These are phyloP conservation scores for Agrotis clavis DNA, from an alignment of 2,888 invertebrate genomes.

Conservation along the genomic window DNA sequence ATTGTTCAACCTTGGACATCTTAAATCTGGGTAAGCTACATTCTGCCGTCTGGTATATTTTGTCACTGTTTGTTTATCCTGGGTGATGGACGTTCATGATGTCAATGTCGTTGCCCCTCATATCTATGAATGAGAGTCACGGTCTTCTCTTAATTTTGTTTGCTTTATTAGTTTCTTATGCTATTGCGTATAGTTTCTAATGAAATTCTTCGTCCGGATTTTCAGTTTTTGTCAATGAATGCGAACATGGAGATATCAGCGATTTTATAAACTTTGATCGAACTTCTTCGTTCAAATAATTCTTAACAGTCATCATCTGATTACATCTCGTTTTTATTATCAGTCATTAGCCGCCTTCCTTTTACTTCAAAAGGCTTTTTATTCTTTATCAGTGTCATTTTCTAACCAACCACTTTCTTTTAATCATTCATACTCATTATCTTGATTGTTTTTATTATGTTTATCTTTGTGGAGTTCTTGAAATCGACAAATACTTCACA, in stretches of 20 bases:
- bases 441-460: slow-evolving; percentile 30
- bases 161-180: neutral
- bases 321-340: slow-evolving; percentile 11
- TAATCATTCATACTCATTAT: slow-evolving; percentile 11
- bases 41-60: slow-evolving; percentile 61
- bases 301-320: slow-evolving; percentile 11
- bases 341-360: slow-evolving; percentile 24
- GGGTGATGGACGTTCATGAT: slow-evolving; percentile 71
- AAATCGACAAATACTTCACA: slow-evolving; percentile 29
- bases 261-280: neutral
- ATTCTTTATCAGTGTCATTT: neutral
- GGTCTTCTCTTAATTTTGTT: slow-evolving; percentile 20
- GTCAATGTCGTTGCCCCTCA: slow-evolving; percentile 69
- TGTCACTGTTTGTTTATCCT: slow-evolving; percentile 65
- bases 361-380: neutral
- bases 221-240: neutral
- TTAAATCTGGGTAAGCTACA: slow-evolving; percentile 49
- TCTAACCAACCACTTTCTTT: slow-evolving; percentile 5
- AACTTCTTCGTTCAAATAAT: slow-evolving; percentile 1
- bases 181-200: slow-evolving; percentile 12
- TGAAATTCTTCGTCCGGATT: slow-evolving; percentile 19
- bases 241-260: neutral
- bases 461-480: slow-evolving; percentile 30
- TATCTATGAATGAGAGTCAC: slow-evolving; percentile 29
- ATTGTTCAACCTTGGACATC: slow-evolving; percentile 2